phyloP scores from a whole-genome alignment of 1,140 invertebrate species.

The Scaptomyza montana region DNA sequence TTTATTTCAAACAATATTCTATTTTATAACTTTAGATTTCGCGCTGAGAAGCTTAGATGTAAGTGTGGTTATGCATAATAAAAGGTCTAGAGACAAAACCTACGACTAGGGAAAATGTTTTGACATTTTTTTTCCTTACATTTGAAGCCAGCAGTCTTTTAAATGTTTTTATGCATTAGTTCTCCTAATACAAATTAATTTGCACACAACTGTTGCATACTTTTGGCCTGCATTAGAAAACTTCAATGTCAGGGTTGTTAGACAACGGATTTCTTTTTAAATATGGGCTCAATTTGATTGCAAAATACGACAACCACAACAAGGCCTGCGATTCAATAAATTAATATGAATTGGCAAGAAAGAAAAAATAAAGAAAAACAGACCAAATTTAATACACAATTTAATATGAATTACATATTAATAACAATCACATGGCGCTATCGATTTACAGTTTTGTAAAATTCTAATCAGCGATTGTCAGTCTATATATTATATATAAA shows the following conservation, averaged over 20 bases:
- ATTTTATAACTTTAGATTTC: no score
- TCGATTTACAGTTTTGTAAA: slow-evolving; percentile 33
- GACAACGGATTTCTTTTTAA: neutral
- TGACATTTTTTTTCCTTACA: no score
- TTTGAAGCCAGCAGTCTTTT: no score
- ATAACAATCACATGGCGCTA: slow-evolving; percentile 11
- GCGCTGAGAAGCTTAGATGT: no score
- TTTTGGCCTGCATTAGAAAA: slow-evolving; percentile 8
- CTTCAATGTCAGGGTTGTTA: slow-evolving; percentile 1
- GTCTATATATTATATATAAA: slow-evolving; percentile 11
- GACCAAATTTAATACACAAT: neutral
- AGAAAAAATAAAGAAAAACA: neutral
- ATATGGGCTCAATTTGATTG: no score
- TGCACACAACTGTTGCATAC: slow-evolving; percentile 17
- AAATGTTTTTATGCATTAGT: no score
- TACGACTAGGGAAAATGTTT: no score
- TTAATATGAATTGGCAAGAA: neutral
- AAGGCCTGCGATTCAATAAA: neutral
- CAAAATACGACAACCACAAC: neutral
- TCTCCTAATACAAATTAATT: no score
- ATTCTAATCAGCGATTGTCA: slow-evolving; percentile 37
- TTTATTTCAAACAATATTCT: no score
- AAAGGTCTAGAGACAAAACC: no score
- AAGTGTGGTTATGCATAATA: no score
- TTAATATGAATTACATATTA: no score